Conservation (phyloP, 2,888 invertebrate species). For the Temnothorax rugatulus region DNA sequence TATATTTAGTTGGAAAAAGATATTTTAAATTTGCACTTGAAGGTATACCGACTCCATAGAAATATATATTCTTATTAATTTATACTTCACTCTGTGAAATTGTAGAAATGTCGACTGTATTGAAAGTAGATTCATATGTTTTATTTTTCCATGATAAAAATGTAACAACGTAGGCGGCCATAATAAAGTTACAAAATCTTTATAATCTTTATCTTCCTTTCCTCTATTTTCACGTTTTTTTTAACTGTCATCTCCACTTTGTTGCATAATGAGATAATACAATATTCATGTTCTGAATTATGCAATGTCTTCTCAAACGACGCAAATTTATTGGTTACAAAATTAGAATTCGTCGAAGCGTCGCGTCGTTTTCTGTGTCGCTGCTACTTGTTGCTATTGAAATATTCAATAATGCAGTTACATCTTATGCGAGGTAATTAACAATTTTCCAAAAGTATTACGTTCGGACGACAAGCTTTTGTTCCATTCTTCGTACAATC, state of each 20-base stretch:
- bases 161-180: neutral
- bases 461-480: neutral
- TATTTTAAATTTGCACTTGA: constrained; percentile 18
- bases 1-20: neutral
- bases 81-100: constrained; percentile 16
- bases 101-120: neutral
- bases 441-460: constrained; percentile 1
- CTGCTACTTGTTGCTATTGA: constrained; percentile 39
- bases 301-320: neutral
- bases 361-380: constrained; percentile 2
- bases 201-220: neutral
- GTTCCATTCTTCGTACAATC: neutral
- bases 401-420: constrained; percentile 1
- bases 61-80: constrained; percentile 7
- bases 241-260: neutral
- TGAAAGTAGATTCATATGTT: constrained; percentile 16
- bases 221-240: neutral
- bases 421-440: constrained; percentile 26
- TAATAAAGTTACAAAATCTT: constrained; percentile 33
- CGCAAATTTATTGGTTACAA: neutral
- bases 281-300: constrained; percentile 1
- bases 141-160: constrained; percentile 25
- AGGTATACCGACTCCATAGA: neutral
- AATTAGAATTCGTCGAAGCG: constrained; percentile 17
- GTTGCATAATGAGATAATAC: neutral